Conservation (phyloP, 2,888 invertebrate species). For the Panopea generosa region DNA sequence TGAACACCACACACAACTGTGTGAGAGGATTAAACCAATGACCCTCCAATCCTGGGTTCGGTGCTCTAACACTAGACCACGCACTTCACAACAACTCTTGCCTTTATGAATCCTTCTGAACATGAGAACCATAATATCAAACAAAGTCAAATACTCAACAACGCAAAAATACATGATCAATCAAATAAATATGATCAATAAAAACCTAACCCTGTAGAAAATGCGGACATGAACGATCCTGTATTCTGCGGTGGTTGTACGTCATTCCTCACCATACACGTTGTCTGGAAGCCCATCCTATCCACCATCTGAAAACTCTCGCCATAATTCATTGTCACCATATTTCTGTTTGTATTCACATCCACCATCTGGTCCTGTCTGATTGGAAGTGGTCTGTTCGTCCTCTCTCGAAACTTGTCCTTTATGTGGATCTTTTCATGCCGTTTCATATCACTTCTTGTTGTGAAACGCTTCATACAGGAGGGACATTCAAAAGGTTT, state of each 20-base stretch:
- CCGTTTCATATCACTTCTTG: constrained; percentile 1
- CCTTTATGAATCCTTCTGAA: too few species aligned
- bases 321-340: background rate
- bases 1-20: too few species aligned
- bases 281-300: constrained; percentile 4
- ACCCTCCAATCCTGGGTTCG: too few species aligned
- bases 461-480: background rate
- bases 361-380: background rate
- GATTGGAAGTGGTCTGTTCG: background rate
- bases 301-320: constrained; percentile 1
- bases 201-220: background rate
- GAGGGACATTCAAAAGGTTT: background rate
- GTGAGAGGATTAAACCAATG: too few species aligned
- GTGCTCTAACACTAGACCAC: too few species aligned
- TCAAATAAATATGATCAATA: background rate
- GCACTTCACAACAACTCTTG: too few species aligned
- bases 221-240: background rate
- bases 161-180: too few species aligned
- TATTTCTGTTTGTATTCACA: background rate
- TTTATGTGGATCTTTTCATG: background rate
- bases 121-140: too few species aligned
- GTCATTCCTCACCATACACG: background rate
- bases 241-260: background rate
- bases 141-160: too few species aligned
- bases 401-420: background rate